Evolutionary conservation across 2,797 vertebrate genomes (phyloP).

Genomic region (Ataeniobius toweri): DNA sequence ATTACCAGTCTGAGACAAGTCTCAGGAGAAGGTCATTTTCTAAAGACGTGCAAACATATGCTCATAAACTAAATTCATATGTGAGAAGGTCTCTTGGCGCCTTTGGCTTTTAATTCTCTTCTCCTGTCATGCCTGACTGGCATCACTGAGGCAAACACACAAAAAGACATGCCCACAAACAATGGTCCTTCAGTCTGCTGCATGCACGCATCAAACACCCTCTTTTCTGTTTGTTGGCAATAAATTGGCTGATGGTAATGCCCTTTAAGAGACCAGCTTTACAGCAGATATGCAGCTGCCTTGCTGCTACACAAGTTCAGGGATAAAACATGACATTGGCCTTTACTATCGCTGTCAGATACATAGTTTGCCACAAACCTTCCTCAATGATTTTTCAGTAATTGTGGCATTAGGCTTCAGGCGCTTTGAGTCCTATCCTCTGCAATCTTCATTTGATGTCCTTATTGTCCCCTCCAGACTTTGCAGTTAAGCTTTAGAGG

Average conservation of each 20-base stretch:
- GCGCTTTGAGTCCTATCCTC: constrained; percentile 35
- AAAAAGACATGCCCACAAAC: constrained; percentile 26
- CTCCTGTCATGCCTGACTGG: constrained; percentile 71
- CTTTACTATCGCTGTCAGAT: constrained; percentile 6
- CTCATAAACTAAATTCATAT: constrained; percentile 37
- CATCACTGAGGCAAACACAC: constrained; percentile 52
- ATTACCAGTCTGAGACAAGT: constrained; percentile 62
- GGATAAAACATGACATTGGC: constrained; percentile 19
- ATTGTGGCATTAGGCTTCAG: constrained; percentile 40
- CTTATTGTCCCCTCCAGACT: constrained; percentile 47
- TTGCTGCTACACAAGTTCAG: background rate
- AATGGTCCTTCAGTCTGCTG: background rate
- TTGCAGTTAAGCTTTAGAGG: constrained; percentile 47
- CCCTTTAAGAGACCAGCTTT: constrained; percentile 27
- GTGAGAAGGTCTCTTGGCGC: constrained; percentile 68
- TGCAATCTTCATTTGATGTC: constrained; percentile 39
- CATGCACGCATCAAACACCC: constrained; percentile 14
- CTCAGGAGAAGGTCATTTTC: constrained; percentile 67
- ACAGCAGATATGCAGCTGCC: constrained; percentile 12
- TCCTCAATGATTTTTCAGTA: constrained; percentile 25
- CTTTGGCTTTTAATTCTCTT: constrained; percentile 70
- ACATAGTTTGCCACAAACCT: constrained; percentile 13
- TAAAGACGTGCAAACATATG: constrained; percentile 31
- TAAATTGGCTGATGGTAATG: constrained; percentile 40
- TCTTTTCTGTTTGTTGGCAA: constrained; percentile 15